Percentiles rank a stretch among this genome's conserved stretches.
phyloP scores from a whole-genome alignment of 2,113 vertebrate genomes.

The Rhinolophus ferrumequinum region DNA sequence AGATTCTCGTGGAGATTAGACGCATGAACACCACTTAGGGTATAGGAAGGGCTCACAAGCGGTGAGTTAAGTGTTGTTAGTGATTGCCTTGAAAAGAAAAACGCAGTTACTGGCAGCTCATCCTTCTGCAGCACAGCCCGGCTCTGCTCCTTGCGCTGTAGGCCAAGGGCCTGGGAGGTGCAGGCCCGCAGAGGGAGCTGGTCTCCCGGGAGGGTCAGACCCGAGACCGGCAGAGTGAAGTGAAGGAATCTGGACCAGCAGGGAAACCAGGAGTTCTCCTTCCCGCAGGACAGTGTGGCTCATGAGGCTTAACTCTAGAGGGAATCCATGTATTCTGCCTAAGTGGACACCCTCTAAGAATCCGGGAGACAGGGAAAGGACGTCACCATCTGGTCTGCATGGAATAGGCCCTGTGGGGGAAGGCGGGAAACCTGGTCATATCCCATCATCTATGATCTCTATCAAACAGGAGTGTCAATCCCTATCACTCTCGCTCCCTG shows the following conservation, averaged over 20 bases:
- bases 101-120: not conserved
- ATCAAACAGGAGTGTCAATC: not conserved
- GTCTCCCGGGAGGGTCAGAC: no score
- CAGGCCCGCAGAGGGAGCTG: not conserved
- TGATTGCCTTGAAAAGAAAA: not conserved
- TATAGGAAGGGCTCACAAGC: not conserved
- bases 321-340: not conserved
- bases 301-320: not conserved
- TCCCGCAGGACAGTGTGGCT: not conserved
- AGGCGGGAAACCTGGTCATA: not conserved
- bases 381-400: no score
- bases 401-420: no score
- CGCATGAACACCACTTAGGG: fast-evolving
- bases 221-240: not conserved
- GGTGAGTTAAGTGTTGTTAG: no score
- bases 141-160: not conserved
- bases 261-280: not conserved
- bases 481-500: not conserved
- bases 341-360: not conserved
- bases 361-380: not conserved
- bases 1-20: no score
- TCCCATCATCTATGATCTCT: not conserved
- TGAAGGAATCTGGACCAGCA: not conserved
- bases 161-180: not conserved
- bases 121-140: not conserved